Percentiles rank a stretch among this genome's conserved stretches.
These are phyloP conservation scores for Crocallis elinguaria DNA, from an alignment of 2,888 invertebrate genomes.

Conservation along the genomic window DNA sequence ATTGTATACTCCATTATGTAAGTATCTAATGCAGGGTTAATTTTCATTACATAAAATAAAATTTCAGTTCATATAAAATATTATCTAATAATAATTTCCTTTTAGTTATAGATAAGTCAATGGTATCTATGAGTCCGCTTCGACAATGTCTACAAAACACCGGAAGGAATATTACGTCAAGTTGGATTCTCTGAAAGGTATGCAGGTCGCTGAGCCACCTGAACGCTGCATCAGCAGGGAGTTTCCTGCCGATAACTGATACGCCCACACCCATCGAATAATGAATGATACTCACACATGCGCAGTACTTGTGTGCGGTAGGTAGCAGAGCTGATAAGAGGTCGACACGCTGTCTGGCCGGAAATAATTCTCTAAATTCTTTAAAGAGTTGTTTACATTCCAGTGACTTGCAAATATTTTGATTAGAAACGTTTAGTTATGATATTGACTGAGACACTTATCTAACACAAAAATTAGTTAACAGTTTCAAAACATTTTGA, in stretches of 20 bases:
- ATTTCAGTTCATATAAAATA: background rate
- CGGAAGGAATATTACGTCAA: constrained; percentile 56
- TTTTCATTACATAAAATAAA: no score
- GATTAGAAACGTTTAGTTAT: background rate
- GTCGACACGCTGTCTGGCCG: constrained; percentile 44
- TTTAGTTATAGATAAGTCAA: background rate
- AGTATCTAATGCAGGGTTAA: no score
- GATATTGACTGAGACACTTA: background rate
- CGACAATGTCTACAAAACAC: constrained; percentile 11
- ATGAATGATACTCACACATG: constrained; percentile 28
- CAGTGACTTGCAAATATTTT: background rate
- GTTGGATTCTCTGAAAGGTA: constrained; percentile 57
- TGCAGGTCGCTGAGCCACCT: constrained; percentile 52
- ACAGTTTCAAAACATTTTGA: no score
- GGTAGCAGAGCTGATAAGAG: constrained; percentile 27
- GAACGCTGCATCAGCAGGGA: constrained; percentile 56
- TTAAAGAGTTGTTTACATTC: background rate
- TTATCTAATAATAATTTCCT: background rate
- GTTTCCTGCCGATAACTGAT: constrained; percentile 66
- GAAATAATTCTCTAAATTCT: constrained; percentile 5
- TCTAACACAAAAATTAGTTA: no score
- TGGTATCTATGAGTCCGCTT: background rate
- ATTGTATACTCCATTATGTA: no score
- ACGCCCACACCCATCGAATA: constrained; percentile 21
- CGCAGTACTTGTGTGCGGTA: constrained; percentile 20